A percentile compares a stretch with the other conserved stretches of the same genome.
Conservation (phyloP, 1,140 invertebrate species). For the Heliconius congener region DNA sequence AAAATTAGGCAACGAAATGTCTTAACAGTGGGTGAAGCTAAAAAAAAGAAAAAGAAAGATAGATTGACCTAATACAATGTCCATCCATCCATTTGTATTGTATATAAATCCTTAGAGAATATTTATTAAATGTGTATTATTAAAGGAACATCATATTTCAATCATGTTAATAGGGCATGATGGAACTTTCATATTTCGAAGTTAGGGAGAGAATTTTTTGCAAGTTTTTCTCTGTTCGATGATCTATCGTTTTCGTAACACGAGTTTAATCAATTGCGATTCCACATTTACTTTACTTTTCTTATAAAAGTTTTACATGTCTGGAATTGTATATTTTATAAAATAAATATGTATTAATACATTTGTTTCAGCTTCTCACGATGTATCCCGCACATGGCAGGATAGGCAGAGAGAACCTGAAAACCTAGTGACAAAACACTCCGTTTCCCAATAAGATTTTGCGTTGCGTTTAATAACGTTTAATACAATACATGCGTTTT, state of each 20-base stretch:
- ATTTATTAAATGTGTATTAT: background rate
- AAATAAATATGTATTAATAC: too few species aligned
- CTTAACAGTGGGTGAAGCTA: too few species aligned
- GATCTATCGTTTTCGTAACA: slow-evolving; percentile 5
- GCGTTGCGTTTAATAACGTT: too few species aligned
- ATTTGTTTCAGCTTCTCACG: too few species aligned
- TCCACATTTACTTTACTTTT: background rate
- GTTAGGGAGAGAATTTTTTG: background rate
- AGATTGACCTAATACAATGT: background rate
- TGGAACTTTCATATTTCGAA: slow-evolving; percentile 9
- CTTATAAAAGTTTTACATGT: background rate
- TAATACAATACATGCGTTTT: too few species aligned
- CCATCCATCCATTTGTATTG: background rate
- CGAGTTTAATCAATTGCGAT: background rate
- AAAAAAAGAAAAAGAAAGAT: background rate
- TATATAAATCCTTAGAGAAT: background rate
- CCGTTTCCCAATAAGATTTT: too few species aligned
- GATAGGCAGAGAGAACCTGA: too few species aligned
- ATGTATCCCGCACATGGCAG: too few species aligned
- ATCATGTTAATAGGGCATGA: slow-evolving; percentile 6
- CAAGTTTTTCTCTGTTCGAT: slow-evolving; percentile 1
- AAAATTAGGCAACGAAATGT: too few species aligned
- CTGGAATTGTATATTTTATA: background rate
- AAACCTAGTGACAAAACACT: too few species aligned
- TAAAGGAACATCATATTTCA: slow-evolving; percentile 2